These are phyloP conservation scores for Leptinotarsa tumamoca DNA, from an alignment of 2,888 invertebrate species.

Conservation along the genomic window DNA sequence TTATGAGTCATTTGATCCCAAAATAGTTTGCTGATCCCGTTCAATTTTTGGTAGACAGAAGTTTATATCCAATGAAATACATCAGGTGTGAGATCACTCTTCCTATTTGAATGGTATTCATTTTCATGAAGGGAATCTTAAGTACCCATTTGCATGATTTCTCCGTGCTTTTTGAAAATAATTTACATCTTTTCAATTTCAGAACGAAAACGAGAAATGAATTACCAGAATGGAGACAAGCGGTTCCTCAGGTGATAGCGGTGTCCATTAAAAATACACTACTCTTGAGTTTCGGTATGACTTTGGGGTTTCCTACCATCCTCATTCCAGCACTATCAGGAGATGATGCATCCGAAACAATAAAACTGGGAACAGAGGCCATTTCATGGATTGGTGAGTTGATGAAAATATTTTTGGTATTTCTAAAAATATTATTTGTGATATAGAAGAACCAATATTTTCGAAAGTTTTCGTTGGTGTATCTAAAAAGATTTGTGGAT, in stretches of 20 bases:
- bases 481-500: too few relatives aligned
- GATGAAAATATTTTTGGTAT: background rate
- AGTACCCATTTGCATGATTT: background rate
- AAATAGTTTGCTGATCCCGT: too few relatives aligned
- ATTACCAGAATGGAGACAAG: conserved; percentile 55
- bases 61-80: too few relatives aligned
- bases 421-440: background rate
- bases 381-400: conserved; percentile 81
- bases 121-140: too few relatives aligned
- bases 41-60: too few relatives aligned
- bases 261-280: conserved; percentile 84
- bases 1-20: too few relatives aligned
- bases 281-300: conserved; percentile 82
- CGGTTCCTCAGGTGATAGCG: conserved; percentile 81
- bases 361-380: conserved; percentile 71
- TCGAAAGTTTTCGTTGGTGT: too few relatives aligned
- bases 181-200: background rate
- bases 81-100: too few relatives aligned
- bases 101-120: too few relatives aligned
- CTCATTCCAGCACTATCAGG: conserved; percentile 80
- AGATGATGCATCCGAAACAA: conserved; percentile 61
- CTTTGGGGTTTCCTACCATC: conserved; percentile 84
- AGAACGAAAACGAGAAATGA: background rate
- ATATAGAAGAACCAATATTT: too few relatives aligned
- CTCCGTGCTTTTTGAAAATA: background rate